Evolutionary conservation across 1,140 invertebrate species (phyloP).

Genomic region (Trachymyrmex cornetzi): DNA sequence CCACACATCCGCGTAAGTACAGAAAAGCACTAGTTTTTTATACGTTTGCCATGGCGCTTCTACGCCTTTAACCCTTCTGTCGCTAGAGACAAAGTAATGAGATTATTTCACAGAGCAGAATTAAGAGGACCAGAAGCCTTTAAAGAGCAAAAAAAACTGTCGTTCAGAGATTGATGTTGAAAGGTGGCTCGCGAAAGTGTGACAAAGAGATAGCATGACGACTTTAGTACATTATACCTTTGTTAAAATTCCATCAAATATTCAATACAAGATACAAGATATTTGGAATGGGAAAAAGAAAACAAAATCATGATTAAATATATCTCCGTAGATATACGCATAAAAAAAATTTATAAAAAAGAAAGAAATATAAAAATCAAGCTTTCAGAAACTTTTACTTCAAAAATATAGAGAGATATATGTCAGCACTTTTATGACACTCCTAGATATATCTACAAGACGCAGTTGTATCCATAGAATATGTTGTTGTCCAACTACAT

Average conservation of each 20-base stretch:
- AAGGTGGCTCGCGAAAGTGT: not conserved
- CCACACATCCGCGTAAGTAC: not conserved
- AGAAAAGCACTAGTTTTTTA: constrained; percentile 26
- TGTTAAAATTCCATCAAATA: not conserved
- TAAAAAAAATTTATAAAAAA: not conserved
- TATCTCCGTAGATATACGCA: not conserved
- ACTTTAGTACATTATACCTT: not conserved
- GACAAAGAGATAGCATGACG: not conserved
- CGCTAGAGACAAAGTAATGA: constrained; percentile 5
- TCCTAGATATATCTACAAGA: not conserved
- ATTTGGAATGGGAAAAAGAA: not conserved
- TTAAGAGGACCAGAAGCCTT: constrained; percentile 43
- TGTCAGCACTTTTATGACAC: not conserved
- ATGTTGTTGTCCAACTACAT: not conserved
- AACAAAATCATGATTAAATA: not conserved
- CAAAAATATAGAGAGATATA: constrained; percentile 4
- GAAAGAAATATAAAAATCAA: not conserved
- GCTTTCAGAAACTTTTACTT: not conserved
- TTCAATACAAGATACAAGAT: not conserved
- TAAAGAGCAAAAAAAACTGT: constrained; percentile 26
- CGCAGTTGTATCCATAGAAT: not conserved
- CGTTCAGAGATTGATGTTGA: not conserved
- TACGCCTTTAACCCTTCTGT: not conserved
- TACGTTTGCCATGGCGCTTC: not conserved
- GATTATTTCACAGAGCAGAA: constrained; percentile 38